Percentiles rank a stretch among this genome's conserved stretches.
Conservation (phyloP, 2,113 vertebrate genomes). For the Vidua chalybeata region DNA sequence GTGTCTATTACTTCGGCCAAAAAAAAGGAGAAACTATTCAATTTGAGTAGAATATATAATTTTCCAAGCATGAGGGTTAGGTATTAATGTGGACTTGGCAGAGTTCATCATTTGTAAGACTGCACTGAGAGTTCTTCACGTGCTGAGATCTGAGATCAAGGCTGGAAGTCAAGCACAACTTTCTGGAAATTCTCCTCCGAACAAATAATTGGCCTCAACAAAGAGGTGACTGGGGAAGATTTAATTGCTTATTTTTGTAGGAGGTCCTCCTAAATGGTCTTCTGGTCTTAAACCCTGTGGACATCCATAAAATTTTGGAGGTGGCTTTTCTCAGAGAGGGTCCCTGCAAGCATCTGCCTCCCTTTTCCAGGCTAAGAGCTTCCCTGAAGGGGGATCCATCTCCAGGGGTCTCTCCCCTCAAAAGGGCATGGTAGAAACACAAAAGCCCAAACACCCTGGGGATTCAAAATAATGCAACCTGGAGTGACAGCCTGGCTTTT, state of each 20-base stretch:
- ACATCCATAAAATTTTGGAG: neutral
- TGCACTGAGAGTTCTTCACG: neutral
- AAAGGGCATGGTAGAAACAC: fast-evolving
- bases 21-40: neutral
- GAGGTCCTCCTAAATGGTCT: neutral
- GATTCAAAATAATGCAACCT: neutral
- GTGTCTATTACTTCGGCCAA: neutral
- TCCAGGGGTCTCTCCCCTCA: neutral
- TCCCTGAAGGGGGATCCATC: neutral
- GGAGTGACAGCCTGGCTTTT: neutral
- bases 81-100: constrained; percentile 18
- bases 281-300: neutral
- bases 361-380: neutral
- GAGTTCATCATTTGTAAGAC: neutral
- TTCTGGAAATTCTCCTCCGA: neutral
- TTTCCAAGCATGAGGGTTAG: neutral
- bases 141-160: constrained; percentile 32
- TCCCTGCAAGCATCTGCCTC: neutral
- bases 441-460: neutral
- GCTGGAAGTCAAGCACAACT: neutral
- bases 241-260: neutral
- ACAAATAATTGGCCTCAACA: neutral
- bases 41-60: constrained; percentile 39
- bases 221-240: neutral
- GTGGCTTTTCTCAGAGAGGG: neutral